Evolutionary conservation across 2,888 invertebrate species (phyloP), one percentile per base, ranked within the genome.

Genomic region (Lasioglossum morio): DNA sequence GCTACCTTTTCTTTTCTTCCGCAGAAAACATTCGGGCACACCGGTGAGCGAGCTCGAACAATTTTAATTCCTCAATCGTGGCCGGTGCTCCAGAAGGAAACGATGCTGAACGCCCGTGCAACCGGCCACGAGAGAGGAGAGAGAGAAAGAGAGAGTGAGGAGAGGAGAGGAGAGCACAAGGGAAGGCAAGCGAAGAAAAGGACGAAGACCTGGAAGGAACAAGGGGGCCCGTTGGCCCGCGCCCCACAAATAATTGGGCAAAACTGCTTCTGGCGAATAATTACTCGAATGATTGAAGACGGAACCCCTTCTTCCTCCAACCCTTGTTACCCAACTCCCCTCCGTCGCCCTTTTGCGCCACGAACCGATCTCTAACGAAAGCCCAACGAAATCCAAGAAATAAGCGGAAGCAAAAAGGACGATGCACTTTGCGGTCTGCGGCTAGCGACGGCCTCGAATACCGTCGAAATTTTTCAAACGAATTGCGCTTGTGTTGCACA

Each of bases 41-140:
- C 84, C 70, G 66, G 79, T 72, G 72, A 85, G 88, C 89, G 87
- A 90, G 90, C 89, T 88, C 83, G 83, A 91, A 92, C 93, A 91
- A 94, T 94, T 94, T 93, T 94, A 93, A 94, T 94, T 94, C 93
- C 91, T 93, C 93, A 90, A 93, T 94, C 92, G 91, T 85, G 90
- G 85, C 77, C 87, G 83, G 82, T 84, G 60, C 84, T 84, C 74
- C 78, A 70, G 81, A 85, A 77, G 82, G 77, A 72, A 81, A 79
- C 79, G 75, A 70, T 46, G 72, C 70, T 66, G 75, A 72, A 43
- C 73, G 53, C 3, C n/a, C 23, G 57, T 57, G n/a, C 57, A 57
- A 57, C 57, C 57, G 57, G 57, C 57, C 57, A 57, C 57, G n/a
- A 57, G 57, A 57, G 10, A n/a, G 4, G n/a, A 12, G 57, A n/a